Conservation (phyloP, 2,113 vertebrate genomes). For the Sander vitreus region DNA sequence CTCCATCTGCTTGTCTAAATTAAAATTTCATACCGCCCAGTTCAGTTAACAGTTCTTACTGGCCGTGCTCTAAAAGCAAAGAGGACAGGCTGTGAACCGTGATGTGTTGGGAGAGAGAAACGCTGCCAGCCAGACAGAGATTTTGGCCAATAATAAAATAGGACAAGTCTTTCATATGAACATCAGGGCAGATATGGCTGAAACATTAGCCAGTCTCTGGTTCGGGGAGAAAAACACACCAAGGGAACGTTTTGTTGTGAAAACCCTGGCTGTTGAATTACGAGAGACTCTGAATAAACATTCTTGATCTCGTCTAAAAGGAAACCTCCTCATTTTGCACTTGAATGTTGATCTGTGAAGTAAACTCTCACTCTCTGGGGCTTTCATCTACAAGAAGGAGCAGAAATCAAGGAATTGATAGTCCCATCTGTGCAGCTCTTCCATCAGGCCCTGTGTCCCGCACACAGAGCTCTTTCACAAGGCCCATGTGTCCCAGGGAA, state of each 20-base stretch:
- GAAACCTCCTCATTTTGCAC: conserved; percentile 52
- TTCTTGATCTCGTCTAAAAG: conserved; percentile 40
- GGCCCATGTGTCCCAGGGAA: conserved; percentile 58
- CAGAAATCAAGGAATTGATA: conserved; percentile 51
- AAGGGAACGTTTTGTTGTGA: conserved; percentile 52
- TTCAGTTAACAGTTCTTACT: conserved; percentile 70
- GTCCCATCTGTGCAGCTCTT: conserved; percentile 61
- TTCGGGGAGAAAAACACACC: conserved; percentile 50
- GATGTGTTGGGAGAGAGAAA: conserved; percentile 39
- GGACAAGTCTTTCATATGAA: conserved; percentile 58
- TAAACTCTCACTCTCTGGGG: conserved; percentile 29
- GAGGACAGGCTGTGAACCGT: conserved; percentile 60
- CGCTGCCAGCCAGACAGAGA: conserved; percentile 60
- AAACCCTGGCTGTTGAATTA: conserved; percentile 26
- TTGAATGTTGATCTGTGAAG: conserved; percentile 52
- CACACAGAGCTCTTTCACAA: conserved; percentile 59
- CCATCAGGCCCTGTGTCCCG: conserved; percentile 60
- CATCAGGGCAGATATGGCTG: conserved; percentile 59
- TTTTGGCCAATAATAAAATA: conserved; percentile 63
- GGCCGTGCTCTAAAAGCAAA: conserved; percentile 64
- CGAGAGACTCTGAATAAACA: conserved; percentile 55
- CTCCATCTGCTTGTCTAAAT: conserved; percentile 73
- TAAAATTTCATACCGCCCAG: conserved; percentile 79
- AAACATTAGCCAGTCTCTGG: conserved; percentile 50
- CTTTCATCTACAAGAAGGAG: conserved; percentile 33